Evolutionary conservation across 2,113 vertebrate genomes (phyloP), one percentile per base, ranked within the genome.

Genomic region (Regulus satrapa): DNA sequence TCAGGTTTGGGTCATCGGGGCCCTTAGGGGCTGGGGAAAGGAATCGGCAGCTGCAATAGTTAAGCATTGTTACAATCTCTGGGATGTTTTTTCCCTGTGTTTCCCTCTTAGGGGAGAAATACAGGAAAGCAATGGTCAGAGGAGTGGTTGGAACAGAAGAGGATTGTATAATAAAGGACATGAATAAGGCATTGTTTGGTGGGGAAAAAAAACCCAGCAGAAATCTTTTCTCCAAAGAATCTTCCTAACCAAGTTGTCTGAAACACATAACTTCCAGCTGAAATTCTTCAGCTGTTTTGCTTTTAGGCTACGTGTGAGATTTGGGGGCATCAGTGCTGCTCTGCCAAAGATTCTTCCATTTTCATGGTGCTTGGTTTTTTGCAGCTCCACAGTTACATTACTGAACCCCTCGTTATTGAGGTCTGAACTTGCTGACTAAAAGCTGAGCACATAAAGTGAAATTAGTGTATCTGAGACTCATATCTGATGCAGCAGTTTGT

Each of bases 1-100:
- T 91, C 59, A 21, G 91, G 68, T 75, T 88, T 79, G 91, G 85
- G 76, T 94, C 88, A 73, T n/a, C 25, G 18, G 9, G 31, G 43
- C 75, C 38, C 23, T 72, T 55, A 19, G 36, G 58, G 91, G 14
- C 81, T 88, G 51, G 86, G 76, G 59, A 91, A 89, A 52, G 56
- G 67, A 95, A n/a, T 58, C 21, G 20, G 43, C 49, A 28, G 32
- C 45, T 84, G 23, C 29, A 66, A 7, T 41, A 88, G 45, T 85
- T 72, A 64, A 5, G 77, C 6, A 2, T 74, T 52, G 61, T 76
- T 84, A 28, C 26, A 32, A 1, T 83, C 62, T 56, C 32, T 14
- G 38, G 66, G 38, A 12, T 74, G 4, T 59, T 81, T 92, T 74
- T 25, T 3, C 8, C 15, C 55, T 38, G 4, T 29, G 3, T 59